Base-by-base conservation (phyloP, 2,797 vertebrate species). In the Ficedula albicollis region DNA sequence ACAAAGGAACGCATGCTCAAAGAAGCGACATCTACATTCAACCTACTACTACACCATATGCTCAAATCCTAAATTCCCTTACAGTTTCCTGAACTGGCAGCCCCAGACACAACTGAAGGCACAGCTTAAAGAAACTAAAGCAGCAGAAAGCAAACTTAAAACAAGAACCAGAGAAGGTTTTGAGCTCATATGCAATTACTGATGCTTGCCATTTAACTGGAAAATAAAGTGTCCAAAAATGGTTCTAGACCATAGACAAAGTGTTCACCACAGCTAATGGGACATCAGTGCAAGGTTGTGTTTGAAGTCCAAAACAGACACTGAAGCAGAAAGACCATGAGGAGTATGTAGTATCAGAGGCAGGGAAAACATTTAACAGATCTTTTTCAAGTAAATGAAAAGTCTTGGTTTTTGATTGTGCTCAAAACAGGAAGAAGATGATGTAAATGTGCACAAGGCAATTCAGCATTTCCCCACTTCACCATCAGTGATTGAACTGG, bases 341-440 rank as follows among this genome's bases (percentile, higher is more conserved):
- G 1, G 15, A 79, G 30, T 2, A 20, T 1, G 5, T 1, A 3
- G 16, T 58, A 60, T 43, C 27, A 79, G 64, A 83, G 43, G 38
- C 52, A 89, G 9, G 7, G 9, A 73, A 69, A 81, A 87, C 0
- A 8, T 49, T 44, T 49, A 88, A 44, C 27, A 52, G 29, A 21
- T 23, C 27, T 51, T 89, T 76, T 78, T 73, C 68, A 90, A 70
- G 60, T 85, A 89, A 82, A 73, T 39, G 23, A 82, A 72, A 51
- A 66, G 26, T 19, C 43, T 87, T 89, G 41, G n/a, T 26, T 85
- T 84, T 59, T 36, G 60, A 89, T 58, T 87, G 72, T 74, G 75
- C 72, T 93, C 49, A 80, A 51, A 83, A 54, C 1, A 9, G 18
- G 34, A 74, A 75, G 59, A 89, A 2, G 43, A 66, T 1, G 60